These are phyloP conservation scores for Oscheius sp. DNA, from an alignment of 2,888 invertebrate species.

Conservation along the genomic window DNA sequence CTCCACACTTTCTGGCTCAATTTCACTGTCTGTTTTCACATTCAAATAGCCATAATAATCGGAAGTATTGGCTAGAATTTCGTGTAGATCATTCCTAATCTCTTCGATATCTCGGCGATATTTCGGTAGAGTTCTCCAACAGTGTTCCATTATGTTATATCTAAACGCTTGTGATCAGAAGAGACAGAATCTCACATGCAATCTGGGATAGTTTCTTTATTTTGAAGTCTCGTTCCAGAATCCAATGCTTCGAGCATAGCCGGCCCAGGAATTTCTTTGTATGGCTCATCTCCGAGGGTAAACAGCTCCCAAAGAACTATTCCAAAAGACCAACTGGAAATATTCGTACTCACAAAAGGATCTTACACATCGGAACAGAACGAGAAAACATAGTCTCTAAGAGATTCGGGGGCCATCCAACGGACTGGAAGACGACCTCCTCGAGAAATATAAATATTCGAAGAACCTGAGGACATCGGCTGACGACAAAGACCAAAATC, in stretches of 20 bases:
- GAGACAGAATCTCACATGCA: background rate
- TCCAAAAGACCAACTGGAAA: constrained; percentile 14
- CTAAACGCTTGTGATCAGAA: background rate
- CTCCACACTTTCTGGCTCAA: too few relatives aligned
- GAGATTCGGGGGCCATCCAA: constrained; percentile 20
- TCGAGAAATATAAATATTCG: constrained; percentile 3
- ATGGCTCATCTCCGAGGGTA: background rate
- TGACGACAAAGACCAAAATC: constrained; percentile 20
- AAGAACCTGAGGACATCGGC: background rate
- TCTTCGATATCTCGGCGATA: background rate
- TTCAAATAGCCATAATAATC: constrained; percentile 3
- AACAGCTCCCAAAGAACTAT: constrained; percentile 21
- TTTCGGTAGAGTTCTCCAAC: background rate
- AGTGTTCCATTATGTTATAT: constrained; percentile 2
- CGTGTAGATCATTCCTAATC: background rate
- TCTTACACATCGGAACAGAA: constrained; percentile 8
- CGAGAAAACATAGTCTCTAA: constrained; percentile 4
- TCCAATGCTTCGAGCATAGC: constrained; percentile 12
- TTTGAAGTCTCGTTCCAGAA: background rate
- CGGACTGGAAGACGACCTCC: constrained; percentile 13
- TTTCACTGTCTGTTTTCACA: too few relatives aligned
- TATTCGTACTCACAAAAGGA: too few relatives aligned
- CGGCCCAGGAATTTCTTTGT: background rate
- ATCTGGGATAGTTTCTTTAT: background rate
- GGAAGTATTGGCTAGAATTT: background rate